These are phyloP conservation scores for Apamea anceps DNA, from an alignment of 2,888 invertebrate species.

Conservation along the genomic window DNA sequence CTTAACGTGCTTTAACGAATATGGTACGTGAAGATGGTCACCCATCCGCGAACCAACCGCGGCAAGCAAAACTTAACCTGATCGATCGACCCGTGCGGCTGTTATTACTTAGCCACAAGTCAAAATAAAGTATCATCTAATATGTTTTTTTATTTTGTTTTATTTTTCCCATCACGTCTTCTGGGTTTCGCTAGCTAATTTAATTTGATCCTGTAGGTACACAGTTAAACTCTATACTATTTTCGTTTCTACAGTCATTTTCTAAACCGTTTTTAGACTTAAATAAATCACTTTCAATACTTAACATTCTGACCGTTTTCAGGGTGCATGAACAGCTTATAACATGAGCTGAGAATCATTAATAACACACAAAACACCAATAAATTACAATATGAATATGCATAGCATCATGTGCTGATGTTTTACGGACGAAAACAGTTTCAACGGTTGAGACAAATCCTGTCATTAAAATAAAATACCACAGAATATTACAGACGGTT, in stretches of 20 bases:
- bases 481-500: not conserved
- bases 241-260: not conserved
- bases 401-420: slow-evolving; percentile 1
- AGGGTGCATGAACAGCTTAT: slow-evolving; percentile 21
- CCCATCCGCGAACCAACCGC: too few relatives aligned
- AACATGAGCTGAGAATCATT: slow-evolving; percentile 35
- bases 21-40: too few relatives aligned
- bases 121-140: too few relatives aligned
- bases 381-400: slow-evolving; percentile 44
- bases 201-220: not conserved
- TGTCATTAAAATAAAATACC: slow-evolving; percentile 33
- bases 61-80: too few relatives aligned
- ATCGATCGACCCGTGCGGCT: too few relatives aligned
- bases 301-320: not conserved
- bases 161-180: too few relatives aligned
- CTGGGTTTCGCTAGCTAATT: not conserved
- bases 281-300: not conserved
- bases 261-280: not conserved
- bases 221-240: not conserved
- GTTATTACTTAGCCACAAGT: too few relatives aligned
- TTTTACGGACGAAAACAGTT: slow-evolving; percentile 34
- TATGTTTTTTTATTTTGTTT: too few relatives aligned
- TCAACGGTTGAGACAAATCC: slow-evolving; percentile 43
- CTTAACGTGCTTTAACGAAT: too few relatives aligned
- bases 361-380: slow-evolving; percentile 43